Evolutionary conservation across 1,140 invertebrate genomes (phyloP).

Genomic region (Coenobita brevimanus): DNA sequence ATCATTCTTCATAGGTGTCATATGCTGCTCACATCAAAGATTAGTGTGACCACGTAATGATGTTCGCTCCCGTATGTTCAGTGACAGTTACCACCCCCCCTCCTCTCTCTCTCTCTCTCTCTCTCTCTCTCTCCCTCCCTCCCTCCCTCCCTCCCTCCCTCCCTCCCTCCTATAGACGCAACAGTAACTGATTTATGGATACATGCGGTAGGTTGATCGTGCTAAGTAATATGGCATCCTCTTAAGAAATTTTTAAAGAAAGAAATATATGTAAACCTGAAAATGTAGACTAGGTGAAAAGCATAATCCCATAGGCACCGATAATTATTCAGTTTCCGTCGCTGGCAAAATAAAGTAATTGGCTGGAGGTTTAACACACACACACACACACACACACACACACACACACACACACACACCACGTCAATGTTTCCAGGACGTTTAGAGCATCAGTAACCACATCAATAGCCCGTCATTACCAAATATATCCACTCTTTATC

Average conservation of each 20-base stretch:
- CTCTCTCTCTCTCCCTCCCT: not conserved
- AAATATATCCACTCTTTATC: no score
- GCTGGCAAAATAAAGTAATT: no score
- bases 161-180: not conserved
- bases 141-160: not conserved
- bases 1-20: not conserved
- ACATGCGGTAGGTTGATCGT: no score
- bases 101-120: not conserved
- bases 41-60: not conserved
- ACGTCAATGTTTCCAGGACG: not conserved
- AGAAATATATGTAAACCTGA: no score
- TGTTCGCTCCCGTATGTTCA: not conserved
- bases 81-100: not conserved
- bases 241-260: no score
- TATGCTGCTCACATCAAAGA: not conserved
- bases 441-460: no score
- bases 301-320: not conserved
- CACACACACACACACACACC: not conserved
- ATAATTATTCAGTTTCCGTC: no score
- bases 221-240: no score
- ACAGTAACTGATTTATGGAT: no score
- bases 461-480: no score
- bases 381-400: not conserved
- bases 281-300: not conserved
- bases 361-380: no score